phyloP scores from a whole-genome alignment of 2,797 vertebrate genomes.

The Neopelma chrysocephalum region DNA sequence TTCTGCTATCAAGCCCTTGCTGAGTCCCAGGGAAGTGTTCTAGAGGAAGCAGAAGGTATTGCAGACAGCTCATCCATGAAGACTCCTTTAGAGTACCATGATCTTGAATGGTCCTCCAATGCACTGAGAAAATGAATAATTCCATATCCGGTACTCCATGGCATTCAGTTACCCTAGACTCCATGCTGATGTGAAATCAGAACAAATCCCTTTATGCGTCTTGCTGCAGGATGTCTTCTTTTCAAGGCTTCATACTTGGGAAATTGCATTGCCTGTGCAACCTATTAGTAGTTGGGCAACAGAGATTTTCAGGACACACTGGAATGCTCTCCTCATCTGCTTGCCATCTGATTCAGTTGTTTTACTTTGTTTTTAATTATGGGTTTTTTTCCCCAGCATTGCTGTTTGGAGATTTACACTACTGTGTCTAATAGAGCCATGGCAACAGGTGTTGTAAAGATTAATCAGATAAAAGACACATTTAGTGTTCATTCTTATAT shows the following conservation, averaged over 20 bases:
- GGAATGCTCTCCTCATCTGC: neutral
- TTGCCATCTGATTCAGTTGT: neutral
- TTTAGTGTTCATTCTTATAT: slow-evolving; percentile 10
- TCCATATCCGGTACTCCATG: neutral
- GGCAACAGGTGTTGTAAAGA: neutral
- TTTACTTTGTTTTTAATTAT: neutral
- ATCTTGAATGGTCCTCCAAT: neutral
- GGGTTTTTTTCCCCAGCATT: fast-evolving
- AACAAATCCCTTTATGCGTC: neutral
- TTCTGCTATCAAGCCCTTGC: neutral
- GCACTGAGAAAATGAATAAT: neutral
- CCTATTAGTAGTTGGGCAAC: too few species aligned
- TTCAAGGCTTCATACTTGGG: neutral
- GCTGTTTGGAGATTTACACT: neutral
- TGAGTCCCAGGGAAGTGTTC: neutral
- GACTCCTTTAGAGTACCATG: neutral
- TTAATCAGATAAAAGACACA: neutral
- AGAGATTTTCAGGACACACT: neutral
- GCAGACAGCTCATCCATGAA: neutral
- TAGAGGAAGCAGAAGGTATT: neutral
- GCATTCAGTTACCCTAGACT: neutral
- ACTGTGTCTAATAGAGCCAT: neutral
- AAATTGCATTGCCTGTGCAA: neutral
- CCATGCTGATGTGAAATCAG: neutral
- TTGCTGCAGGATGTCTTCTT: neutral